These are phyloP conservation scores for Rhabdomys pumilio DNA, from an alignment of 2,797 vertebrate species.

Conservation along the genomic window DNA sequence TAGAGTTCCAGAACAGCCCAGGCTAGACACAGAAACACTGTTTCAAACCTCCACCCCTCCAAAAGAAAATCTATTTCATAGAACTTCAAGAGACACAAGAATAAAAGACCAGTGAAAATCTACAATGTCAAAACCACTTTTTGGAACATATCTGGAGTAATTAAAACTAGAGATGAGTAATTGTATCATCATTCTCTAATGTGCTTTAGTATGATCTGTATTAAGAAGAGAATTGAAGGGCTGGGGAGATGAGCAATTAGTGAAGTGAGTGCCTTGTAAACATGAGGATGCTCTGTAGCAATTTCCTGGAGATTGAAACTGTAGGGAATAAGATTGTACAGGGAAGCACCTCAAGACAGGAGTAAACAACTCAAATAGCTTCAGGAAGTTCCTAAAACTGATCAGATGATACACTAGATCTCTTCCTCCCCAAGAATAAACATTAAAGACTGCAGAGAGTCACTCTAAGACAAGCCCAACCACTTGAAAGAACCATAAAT, in stretches of 20 bases:
- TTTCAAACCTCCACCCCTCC: too few species aligned
- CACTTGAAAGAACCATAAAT: neutral
- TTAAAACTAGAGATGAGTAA: constrained; percentile 40
- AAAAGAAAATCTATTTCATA: constrained; percentile 22
- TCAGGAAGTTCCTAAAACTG: neutral
- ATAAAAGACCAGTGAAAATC: constrained; percentile 15
- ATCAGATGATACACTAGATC: neutral
- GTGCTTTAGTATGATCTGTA: neutral
- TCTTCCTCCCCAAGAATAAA: neutral
- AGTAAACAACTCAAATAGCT: neutral
- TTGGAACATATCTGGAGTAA: constrained; percentile 61
- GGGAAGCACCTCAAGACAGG: neutral
- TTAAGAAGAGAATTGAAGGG: constrained; percentile 20
- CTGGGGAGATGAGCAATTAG: neutral
- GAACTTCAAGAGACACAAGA: constrained; percentile 26
- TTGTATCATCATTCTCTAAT: neutral
- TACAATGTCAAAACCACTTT: constrained; percentile 54
- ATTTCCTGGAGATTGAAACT: neutral
- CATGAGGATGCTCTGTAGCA: neutral
- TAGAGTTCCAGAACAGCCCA: too few species aligned
- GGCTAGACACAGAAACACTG: too few species aligned
- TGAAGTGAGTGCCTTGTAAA: neutral
- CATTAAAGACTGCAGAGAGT: neutral
- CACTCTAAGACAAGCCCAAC: neutral
- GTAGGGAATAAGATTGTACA: neutral